Evolutionary conservation across 1,140 invertebrate species (phyloP).

Genomic region (Aphaenogaster ashmeadi): DNA sequence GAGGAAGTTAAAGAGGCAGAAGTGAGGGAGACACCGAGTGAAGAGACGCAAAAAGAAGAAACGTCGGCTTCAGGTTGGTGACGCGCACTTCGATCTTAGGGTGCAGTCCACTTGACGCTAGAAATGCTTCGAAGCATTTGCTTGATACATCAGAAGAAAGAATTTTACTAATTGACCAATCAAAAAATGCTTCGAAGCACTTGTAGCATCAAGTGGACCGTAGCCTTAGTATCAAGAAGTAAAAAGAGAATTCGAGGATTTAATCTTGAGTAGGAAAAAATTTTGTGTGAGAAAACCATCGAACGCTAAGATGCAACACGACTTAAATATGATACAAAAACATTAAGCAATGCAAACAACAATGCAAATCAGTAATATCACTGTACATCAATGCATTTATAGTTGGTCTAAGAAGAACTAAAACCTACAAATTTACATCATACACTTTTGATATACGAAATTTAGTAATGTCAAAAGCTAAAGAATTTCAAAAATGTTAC

Average conservation of each 20-base stretch:
- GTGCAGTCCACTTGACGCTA: too few species aligned
- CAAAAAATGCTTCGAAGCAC: too few species aligned
- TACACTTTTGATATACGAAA: background rate
- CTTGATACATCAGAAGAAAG: too few species aligned
- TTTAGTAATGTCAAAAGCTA: background rate
- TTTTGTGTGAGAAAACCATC: background rate
- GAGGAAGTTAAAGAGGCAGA: background rate
- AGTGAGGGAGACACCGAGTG: conserved; percentile 8
- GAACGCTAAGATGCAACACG: background rate
- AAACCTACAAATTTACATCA: background rate
- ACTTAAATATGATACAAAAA: background rate
- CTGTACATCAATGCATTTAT: background rate
- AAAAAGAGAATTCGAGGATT: background rate
- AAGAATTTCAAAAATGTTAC: background rate
- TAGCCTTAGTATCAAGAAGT: background rate
- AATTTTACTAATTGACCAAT: too few species aligned
- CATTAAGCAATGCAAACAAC: background rate
- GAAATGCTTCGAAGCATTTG: too few species aligned
- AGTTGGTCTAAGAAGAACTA: background rate
- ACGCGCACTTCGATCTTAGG: conserved; percentile 13
- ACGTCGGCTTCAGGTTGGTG: conserved; percentile 77
- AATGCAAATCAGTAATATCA: background rate
- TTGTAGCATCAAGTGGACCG: too few species aligned
- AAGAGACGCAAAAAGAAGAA: conserved; percentile 70
- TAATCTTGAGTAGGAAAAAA: background rate